Base-by-base conservation (phyloP, 2,797 vertebrate genomes). In the Bradypodion pumilum region DNA sequence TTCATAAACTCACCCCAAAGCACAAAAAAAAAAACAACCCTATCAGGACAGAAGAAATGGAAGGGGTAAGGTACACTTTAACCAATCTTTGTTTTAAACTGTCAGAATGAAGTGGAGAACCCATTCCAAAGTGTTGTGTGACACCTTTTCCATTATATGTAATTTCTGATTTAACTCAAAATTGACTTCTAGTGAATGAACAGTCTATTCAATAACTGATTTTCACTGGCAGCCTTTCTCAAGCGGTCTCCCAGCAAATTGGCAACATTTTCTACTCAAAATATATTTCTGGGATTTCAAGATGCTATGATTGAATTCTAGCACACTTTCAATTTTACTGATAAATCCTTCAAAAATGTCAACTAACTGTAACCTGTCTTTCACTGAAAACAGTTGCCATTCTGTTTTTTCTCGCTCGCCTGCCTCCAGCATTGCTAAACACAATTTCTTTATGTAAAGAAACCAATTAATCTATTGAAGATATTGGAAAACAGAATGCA, bases 401-500 rank as follows among this genome's bases (percentile, higher is more conserved):
- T 72, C 19, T 91, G 59, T 23, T 63, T 32, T 74, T 19, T 27
- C 29, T 15, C 29, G 21, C 91, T 88, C 80, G 91, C 93, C 80
- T 83, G 91, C 37, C 6, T 13, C 42, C 19, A 13, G 27, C 35
- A 85, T 88, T 94, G 91, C 40, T 90, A 63, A 83, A 93, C 86
- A 90, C 86, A 56, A 83, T 94, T 94, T 88, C 49, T 1, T 90
- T 85, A 90, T 90, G 92, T 85, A 81, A 74, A 89, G 92, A 92
- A 92, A 40, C 90, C 81, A 86, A 0, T 82, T 79, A 93, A 80
- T 78, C 56, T 85, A 90, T 88, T 94, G 90, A 93, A 91, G 87
- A 68, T 44, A 74, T 92, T 90, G 93, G 89, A 88, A 88, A 92
- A 88, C 73, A 89, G 42, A 65, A 85, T 89, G 63, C 84, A 74